Conservation (phyloP, 2,113 vertebrate species). For the Entelurus aequoreus region DNA sequence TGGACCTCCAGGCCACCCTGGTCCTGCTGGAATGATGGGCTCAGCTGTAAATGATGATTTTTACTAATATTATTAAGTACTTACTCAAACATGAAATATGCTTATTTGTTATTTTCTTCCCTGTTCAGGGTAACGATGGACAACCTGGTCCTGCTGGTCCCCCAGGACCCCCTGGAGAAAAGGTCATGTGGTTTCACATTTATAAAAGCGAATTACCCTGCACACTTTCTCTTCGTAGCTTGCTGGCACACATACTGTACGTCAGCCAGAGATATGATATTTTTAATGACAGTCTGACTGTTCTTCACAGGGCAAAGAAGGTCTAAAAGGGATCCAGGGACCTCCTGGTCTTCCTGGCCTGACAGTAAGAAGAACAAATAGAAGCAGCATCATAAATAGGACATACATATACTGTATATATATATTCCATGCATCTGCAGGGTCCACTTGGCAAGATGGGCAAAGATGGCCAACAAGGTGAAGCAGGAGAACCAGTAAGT, state of each 20-base stretch:
- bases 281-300: constrained; percentile 38
- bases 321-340: constrained; percentile 84
- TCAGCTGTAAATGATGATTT: constrained; percentile 76
- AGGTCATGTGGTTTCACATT: constrained; percentile 57
- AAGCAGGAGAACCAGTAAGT: constrained; percentile 83
- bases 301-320: constrained; percentile 88
- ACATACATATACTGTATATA: background rate
- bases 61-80: background rate
- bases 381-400: too few relatives aligned
- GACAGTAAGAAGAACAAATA: constrained; percentile 73
- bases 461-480: constrained; percentile 84
- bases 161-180: constrained; percentile 78
- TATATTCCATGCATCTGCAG: constrained; percentile 61
- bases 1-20: constrained; percentile 86
- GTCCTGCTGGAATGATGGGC: constrained; percentile 80
- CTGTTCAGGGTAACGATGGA: constrained; percentile 83
- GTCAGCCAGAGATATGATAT: constrained; percentile 40
- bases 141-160: constrained; percentile 76
- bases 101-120: constrained; percentile 35
- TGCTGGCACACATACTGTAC: constrained; percentile 22
- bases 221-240: constrained; percentile 10
- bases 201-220: constrained; percentile 38
- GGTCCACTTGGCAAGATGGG: constrained; percentile 85
- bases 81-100: constrained; percentile 9
- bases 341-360: constrained; percentile 86